Evolutionary conservation across 2,888 invertebrate genomes (phyloP).

Genomic region (Rhagonycha fulva): DNA sequence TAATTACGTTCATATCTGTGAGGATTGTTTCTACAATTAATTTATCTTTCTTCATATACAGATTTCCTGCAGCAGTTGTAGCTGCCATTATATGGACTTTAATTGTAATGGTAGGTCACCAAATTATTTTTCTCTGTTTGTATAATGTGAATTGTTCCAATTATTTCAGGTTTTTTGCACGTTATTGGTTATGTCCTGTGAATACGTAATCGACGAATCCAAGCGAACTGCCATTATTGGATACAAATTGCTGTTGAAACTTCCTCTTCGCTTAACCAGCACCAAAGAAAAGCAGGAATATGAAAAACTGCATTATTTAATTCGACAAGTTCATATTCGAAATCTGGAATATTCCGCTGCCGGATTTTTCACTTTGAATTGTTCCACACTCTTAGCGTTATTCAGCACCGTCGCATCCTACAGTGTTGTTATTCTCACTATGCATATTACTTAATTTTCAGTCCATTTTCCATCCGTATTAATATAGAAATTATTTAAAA

Average conservation of each 20-base stretch:
- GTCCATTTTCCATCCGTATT: not conserved
- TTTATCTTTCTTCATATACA: slow-evolving; percentile 53
- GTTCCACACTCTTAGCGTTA: slow-evolving; percentile 19
- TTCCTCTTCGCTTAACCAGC: not conserved
- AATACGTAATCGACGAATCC: slow-evolving; percentile 5
- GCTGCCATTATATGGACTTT: not conserved
- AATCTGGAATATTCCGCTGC: slow-evolving; percentile 10
- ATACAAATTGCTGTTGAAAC: slow-evolving; percentile 8
- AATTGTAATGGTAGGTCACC: not conserved
- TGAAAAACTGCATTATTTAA: slow-evolving; percentile 2
- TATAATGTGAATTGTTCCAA: not conserved
- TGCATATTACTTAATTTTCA: not conserved
- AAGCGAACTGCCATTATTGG: not conserved
- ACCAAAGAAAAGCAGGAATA: not conserved
- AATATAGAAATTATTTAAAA: too few species aligned
- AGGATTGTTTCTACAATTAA: not conserved
- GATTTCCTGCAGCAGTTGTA: not conserved
- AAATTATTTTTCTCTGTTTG: not conserved
- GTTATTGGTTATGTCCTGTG: not conserved
- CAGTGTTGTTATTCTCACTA: slow-evolving; percentile 17
- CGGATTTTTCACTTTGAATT: slow-evolving; percentile 28
- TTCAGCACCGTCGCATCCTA: slow-evolving; percentile 23
- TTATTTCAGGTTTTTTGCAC: not conserved
- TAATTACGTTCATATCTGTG: not conserved
- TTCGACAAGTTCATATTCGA: slow-evolving; percentile 10